Conservation (phyloP, 2,113 vertebrate genomes). For the Mellivora capensis region DNA sequence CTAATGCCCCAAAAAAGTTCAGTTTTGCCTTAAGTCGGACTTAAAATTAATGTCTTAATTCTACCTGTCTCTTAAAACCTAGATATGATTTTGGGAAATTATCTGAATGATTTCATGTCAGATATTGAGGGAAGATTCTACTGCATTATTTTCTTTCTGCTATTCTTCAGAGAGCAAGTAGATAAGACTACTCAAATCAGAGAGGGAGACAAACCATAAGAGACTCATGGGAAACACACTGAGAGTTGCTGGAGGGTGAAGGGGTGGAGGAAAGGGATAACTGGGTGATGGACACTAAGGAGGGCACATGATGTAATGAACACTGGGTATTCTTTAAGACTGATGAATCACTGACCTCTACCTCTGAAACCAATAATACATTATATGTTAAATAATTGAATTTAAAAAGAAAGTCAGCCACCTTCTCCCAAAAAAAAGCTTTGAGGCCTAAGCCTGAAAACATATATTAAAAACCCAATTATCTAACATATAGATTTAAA, state of each 20-base stretch:
- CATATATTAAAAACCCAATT: background rate
- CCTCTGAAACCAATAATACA: background rate
- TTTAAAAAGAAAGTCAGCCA: background rate
- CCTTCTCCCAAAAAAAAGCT: background rate
- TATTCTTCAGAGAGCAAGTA: background rate
- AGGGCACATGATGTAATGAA: background rate
- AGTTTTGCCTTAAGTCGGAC: background rate
- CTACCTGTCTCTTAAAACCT: background rate
- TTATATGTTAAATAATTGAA: background rate
- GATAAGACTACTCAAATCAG: background rate
- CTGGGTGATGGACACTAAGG: background rate
- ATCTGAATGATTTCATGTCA: background rate
- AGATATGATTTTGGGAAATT: background rate
- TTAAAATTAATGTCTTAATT: background rate
- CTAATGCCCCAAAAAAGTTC: background rate
- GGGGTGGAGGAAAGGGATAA: background rate
- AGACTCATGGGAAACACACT: background rate
- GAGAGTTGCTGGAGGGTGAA: background rate
- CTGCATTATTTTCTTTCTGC: background rate
- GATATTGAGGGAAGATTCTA: background rate
- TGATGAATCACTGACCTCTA: background rate
- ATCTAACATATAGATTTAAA: background rate
- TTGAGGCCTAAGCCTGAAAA: background rate
- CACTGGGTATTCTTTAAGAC: background rate
- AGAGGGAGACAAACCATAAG: background rate